Percentiles rank a stretch among this genome's conserved stretches.
Conservation (phyloP, 2,888 invertebrate genomes). For the Mythimna lalbum region DNA sequence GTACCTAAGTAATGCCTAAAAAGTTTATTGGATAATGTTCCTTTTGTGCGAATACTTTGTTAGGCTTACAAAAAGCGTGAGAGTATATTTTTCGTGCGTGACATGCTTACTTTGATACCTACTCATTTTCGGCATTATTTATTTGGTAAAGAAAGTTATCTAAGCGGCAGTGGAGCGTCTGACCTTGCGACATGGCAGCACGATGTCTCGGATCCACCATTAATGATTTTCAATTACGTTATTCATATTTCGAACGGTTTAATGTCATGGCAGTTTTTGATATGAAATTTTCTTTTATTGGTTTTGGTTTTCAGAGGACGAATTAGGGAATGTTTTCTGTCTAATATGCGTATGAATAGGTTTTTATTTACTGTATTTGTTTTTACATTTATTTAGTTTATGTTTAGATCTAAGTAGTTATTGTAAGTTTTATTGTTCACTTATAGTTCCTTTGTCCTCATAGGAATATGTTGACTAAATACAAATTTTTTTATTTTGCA, state of each 20-base stretch:
- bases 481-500: too few species aligned
- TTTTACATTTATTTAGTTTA: too few species aligned
- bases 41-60: not conserved
- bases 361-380: too few species aligned
- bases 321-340: too few species aligned
- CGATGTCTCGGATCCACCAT: constrained; percentile 43
- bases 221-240: constrained; percentile 45
- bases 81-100: not conserved
- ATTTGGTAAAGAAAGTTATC: not conserved
- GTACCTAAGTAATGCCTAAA: not conserved
- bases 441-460: too few species aligned
- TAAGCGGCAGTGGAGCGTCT: not conserved
- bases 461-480: too few species aligned
- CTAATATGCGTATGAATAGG: too few species aligned
- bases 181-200: constrained; percentile 40
- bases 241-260: constrained; percentile 45
- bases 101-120: not conserved
- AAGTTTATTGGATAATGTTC: not conserved
- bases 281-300: too few species aligned
- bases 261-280: constrained; percentile 28
- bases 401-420: too few species aligned
- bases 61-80: not conserved
- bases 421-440: too few species aligned
- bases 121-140: constrained; percentile 9
- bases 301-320: too few species aligned